Evolutionary conservation across 2,797 vertebrate genomes (phyloP).

Genomic region (Prionace glauca): DNA sequence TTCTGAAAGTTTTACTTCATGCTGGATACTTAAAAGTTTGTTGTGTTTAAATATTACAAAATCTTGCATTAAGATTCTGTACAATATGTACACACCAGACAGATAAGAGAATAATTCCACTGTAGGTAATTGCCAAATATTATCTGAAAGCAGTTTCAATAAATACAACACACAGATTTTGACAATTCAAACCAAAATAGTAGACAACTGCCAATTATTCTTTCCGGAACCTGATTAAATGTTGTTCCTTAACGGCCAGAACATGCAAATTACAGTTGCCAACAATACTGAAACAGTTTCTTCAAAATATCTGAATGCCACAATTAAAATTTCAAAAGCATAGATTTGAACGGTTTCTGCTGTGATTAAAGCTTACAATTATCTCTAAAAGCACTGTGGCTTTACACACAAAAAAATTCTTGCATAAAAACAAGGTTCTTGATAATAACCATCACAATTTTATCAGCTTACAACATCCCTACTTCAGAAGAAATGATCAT

Average conservation of each 20-base stretch:
- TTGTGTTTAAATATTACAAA: no score
- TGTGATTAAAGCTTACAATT: not conserved
- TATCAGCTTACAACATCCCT: not conserved
- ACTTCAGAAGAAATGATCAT: not conserved
- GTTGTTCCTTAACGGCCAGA: not conserved
- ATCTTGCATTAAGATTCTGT: not conserved
- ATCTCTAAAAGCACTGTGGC: not conserved
- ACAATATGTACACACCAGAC: not conserved
- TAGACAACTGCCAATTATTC: not conserved
- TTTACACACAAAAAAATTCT: not conserved
- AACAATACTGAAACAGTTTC: conserved; percentile 5
- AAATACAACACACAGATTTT: not conserved
- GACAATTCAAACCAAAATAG: not conserved
- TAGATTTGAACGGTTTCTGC: not conserved
- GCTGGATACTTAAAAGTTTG: not conserved
- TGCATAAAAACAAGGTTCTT: not conserved
- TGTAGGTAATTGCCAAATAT: not conserved
- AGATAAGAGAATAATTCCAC: not conserved
- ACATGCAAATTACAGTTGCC: not conserved
- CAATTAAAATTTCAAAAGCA: conserved; percentile 19
- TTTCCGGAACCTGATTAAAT: not conserved
- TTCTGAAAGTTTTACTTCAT: not conserved
- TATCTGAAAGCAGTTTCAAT: not conserved
- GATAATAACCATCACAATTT: not conserved
- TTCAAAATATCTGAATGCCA: not conserved